Base-by-base conservation (phyloP, 2,888 invertebrate species). In the Lochmaea capreae region DNA sequence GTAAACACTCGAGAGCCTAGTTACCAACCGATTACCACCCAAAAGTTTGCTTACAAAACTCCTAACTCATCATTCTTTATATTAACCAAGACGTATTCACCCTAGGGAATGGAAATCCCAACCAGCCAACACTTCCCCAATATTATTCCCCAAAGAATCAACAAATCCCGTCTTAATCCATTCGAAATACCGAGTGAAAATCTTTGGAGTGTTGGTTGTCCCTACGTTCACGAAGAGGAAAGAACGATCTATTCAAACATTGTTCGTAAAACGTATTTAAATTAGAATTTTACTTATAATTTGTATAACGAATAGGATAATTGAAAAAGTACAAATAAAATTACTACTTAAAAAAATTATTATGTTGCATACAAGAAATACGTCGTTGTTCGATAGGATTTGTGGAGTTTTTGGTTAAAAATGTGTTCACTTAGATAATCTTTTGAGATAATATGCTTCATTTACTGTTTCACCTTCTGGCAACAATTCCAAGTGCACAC, bases 141-240 rank as follows among this genome's bases (percentile, higher is more conserved):
- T 16, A 54, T 54, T 16, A 54, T 54, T 54, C 54, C 18, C 54
- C 10, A 18, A 18, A 54, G 54, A 54, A 54, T 54, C 54, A 54
- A 54, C 54, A 54, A 54, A 54, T 54, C 54, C 54, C 18, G 54
- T 54, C 54, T 54, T 54, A 54, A 54, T 54, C 18, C 54, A 54
- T 54, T 54, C 16, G 16, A 54, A 54, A 54, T 54, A 54, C 18
- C 18, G 54, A 18, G 54, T 16, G 54, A 54, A 18, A 54, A 18
- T 18, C 11, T 54, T 18, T 54, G 8, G 54, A 10, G 54, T 54
- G 54, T 54, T 16, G 16, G 54, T 16, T 54, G 18, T 54, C 16
- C 9, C 14, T 52, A 10, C 16, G 54, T 54, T 54, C 18, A 16
- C 11, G 54, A 9, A 54, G n/a, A 11, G 54, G 18, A 18, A 18